Evolutionary conservation across 2,113 vertebrate species (phyloP).

Genomic region (Cephalopholis sonnerati): DNA sequence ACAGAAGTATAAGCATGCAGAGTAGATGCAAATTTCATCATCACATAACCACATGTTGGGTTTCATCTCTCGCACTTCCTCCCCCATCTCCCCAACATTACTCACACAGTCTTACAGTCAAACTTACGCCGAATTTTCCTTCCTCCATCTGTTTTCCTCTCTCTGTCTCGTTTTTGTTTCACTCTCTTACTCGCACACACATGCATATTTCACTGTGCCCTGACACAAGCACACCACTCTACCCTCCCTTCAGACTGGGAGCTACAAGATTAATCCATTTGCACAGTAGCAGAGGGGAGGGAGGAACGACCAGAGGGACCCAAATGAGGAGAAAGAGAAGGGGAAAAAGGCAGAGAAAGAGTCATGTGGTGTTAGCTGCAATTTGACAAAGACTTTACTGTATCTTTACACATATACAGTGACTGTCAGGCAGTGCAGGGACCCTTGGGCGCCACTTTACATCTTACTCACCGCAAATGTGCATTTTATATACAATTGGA

Average conservation of each 20-base stretch:
- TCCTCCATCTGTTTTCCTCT: conserved; percentile 30
- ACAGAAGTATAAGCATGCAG: conserved; percentile 14
- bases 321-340: not conserved
- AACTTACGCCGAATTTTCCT: not conserved
- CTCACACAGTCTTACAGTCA: not conserved
- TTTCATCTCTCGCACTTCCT: not conserved
- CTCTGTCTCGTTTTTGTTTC: conserved; percentile 16
- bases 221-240: conserved; percentile 55
- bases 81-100: not conserved
- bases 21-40: conserved; percentile 15
- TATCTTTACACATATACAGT: conserved; percentile 31
- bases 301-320: conserved; percentile 6
- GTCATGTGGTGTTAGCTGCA: conserved; percentile 1
- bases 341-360: not conserved
- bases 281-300: conserved; percentile 47
- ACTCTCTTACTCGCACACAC: conserved; percentile 26
- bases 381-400: conserved; percentile 24
- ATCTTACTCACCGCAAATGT: not conserved
- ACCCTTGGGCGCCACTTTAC: not conserved
- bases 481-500: not conserved
- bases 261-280: conserved; percentile 80
- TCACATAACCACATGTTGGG: conserved; percentile 1
- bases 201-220: conserved; percentile 70
- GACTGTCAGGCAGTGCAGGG: not conserved
- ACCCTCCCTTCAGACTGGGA: conserved; percentile 60